Conservation (phyloP, 2,888 invertebrate genomes). For the Nephrotoma flavescens region DNA sequence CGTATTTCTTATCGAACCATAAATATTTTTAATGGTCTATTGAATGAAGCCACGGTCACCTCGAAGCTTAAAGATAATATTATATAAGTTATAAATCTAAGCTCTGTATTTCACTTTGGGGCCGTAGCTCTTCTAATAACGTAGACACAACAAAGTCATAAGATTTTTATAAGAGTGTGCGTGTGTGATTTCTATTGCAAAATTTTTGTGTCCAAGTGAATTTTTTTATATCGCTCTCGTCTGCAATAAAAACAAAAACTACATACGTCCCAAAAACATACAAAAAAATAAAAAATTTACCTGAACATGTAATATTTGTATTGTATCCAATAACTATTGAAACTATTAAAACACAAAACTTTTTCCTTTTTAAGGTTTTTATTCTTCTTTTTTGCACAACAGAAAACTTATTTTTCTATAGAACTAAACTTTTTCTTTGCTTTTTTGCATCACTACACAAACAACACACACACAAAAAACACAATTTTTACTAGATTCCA, state of each 20-base stretch:
- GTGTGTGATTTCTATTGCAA: not conserved
- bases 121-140: not conserved
- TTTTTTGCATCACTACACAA: not conserved
- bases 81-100: not conserved
- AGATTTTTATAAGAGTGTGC: not conserved
- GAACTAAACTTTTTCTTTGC: not conserved
- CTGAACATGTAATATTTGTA: not conserved
- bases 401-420: not conserved
- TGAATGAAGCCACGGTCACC: no score
- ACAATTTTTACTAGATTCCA: not conserved
- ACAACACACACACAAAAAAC: not conserved
- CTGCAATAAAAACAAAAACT: not conserved
- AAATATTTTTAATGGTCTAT: not conserved
- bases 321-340: not conserved
- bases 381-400: not conserved
- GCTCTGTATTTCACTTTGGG: not conserved
- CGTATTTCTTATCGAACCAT: not conserved
- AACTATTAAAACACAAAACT: not conserved
- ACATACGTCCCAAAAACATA: not conserved
- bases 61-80: no score
- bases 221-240: not conserved
- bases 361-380: not conserved
- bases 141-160: not conserved
- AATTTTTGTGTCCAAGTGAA: not conserved
- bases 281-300: not conserved